These are phyloP conservation scores for Coregonus suidteri DNA, from an alignment of 2,797 vertebrate species.

Conservation along the genomic window DNA sequence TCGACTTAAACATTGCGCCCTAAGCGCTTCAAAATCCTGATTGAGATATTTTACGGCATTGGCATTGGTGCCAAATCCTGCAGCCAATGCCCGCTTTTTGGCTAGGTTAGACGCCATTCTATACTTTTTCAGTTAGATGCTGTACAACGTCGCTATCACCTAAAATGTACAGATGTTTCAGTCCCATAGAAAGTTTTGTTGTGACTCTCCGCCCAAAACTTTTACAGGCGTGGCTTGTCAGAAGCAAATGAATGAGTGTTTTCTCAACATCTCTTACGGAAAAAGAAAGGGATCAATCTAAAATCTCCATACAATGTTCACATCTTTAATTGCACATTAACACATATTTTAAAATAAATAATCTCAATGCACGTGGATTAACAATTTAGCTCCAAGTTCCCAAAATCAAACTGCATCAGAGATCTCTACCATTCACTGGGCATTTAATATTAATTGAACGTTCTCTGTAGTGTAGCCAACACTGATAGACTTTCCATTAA, in stretches of 20 bases:
- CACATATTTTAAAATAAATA: too few species aligned
- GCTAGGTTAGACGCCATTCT: slow-evolving; percentile 81
- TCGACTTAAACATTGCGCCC: slow-evolving; percentile 64
- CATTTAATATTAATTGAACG: too few species aligned
- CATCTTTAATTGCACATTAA: too few species aligned
- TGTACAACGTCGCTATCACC: neutral
- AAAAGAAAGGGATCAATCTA: slow-evolving; percentile 14
- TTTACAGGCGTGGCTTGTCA: slow-evolving; percentile 35
- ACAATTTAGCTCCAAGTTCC: too few species aligned
- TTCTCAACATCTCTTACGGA: slow-evolving; percentile 4
- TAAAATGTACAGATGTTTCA: slow-evolving; percentile 6
- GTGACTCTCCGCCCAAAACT: slow-evolving; percentile 26
- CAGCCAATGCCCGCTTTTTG: slow-evolving; percentile 76
- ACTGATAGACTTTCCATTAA: too few species aligned
- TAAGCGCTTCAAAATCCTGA: slow-evolving; percentile 80
- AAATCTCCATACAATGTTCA: neutral
- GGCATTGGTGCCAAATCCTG: slow-evolving; percentile 83
- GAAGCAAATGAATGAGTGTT: slow-evolving; percentile 17
- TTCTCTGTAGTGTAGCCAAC: too few species aligned
- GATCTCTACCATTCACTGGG: too few species aligned
- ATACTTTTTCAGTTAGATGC: slow-evolving; percentile 70
- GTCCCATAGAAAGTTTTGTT: slow-evolving; percentile 5
- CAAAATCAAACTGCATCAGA: too few species aligned
- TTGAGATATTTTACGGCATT: slow-evolving; percentile 80
- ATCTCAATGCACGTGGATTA: too few species aligned